Evolutionary conservation across 2,888 invertebrate genomes (phyloP).

Genomic region (Rhagonycha lutea): DNA sequence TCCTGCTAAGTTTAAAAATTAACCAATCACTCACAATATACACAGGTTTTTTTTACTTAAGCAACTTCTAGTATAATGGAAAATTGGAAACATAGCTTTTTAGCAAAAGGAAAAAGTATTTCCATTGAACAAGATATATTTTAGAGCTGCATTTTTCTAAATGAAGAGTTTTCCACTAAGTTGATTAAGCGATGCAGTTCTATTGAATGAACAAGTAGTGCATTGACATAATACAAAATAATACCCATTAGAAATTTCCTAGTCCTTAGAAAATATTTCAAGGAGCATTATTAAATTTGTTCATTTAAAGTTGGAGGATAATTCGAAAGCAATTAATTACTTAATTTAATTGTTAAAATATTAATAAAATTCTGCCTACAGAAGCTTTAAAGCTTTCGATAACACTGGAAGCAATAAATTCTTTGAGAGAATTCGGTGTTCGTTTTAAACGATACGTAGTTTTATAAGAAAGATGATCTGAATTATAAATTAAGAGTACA

Average conservation of each 20-base stretch:
- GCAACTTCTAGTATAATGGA: too few species aligned
- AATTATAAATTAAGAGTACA: background rate
- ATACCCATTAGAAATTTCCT: background rate
- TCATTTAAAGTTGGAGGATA: background rate
- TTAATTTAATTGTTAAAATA: background rate
- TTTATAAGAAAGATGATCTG: background rate
- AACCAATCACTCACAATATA: too few species aligned
- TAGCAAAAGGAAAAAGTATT: background rate
- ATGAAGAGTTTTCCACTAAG: background rate
- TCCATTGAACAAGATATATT: background rate
- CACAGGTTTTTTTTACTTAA: too few species aligned
- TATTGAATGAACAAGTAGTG: background rate
- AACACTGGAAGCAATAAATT: too few species aligned
- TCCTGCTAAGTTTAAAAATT: too few species aligned
- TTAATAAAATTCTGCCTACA: too few species aligned
- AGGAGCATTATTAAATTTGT: background rate
- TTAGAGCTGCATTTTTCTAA: background rate
- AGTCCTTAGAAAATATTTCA: background rate
- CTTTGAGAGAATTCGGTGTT: too few species aligned
- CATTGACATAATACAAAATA: background rate
- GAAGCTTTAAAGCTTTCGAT: too few species aligned
- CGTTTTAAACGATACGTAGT: background rate
- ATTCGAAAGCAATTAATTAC: background rate
- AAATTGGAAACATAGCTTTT: background rate
- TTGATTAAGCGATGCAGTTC: background rate